These are phyloP conservation scores for Drosophila grimshawi DNA, from an alignment of 1,140 invertebrate species.

Conservation along the genomic window DNA sequence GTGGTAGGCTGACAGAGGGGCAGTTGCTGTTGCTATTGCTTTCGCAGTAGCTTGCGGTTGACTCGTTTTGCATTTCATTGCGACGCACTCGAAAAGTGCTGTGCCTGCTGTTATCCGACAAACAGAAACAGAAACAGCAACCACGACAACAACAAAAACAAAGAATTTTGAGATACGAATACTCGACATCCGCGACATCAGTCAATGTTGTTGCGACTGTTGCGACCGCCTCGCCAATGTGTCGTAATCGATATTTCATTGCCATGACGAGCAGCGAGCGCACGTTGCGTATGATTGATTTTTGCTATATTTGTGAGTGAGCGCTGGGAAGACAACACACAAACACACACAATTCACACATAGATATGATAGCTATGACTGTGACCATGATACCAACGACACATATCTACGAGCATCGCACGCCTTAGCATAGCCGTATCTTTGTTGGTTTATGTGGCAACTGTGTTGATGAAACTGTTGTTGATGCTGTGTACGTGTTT, in stretches of 20 bases:
- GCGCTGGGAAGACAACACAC: slow-evolving; percentile 35
- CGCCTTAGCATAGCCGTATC: slow-evolving; percentile 1
- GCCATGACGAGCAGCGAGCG: slow-evolving; percentile 57
- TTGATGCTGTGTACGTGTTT: slow-evolving; percentile 10
- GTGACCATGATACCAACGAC: slow-evolving; percentile 33
- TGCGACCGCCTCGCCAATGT: slow-evolving; percentile 45
- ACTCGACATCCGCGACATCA: slow-evolving; percentile 56
- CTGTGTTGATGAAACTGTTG: slow-evolving; percentile 24
- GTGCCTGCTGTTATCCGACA: slow-evolving; percentile 23
- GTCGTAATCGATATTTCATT: slow-evolving; percentile 79
- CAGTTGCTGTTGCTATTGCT: slow-evolving; percentile 11
- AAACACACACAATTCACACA: slow-evolving; percentile 1
- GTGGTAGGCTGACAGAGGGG: no score
- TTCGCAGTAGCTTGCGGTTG: slow-evolving; percentile 46
- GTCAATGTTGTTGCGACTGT: slow-evolving; percentile 32
- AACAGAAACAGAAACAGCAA: slow-evolving; percentile 9
- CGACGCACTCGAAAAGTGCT: slow-evolving; percentile 29
- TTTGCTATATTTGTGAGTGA: slow-evolving; percentile 30
- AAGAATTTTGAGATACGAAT: slow-evolving; percentile 2
- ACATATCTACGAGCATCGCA: slow-evolving; percentile 14
- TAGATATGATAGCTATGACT: slow-evolving; percentile 21
- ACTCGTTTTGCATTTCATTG: slow-evolving; percentile 67
- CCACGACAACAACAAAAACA: neutral
- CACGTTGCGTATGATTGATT: slow-evolving; percentile 79
- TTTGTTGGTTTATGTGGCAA: slow-evolving; percentile 26